Evolutionary conservation across 1,140 invertebrate genomes (phyloP).

Genomic region (Asobara japonica): DNA sequence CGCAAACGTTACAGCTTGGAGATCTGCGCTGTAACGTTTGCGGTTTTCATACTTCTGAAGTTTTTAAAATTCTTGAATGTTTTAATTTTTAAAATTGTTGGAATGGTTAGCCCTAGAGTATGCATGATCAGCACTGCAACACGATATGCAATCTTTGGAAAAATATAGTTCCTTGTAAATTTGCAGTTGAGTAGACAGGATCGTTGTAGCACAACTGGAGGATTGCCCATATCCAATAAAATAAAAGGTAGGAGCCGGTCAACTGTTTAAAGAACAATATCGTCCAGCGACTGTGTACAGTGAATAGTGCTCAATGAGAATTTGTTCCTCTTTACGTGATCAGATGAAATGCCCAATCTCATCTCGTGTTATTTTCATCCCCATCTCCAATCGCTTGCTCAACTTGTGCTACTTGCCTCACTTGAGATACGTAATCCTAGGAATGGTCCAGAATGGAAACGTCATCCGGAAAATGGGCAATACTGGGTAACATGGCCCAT

Average conservation of each 20-base stretch:
- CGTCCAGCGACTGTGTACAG: not conserved
- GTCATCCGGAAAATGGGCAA: not conserved
- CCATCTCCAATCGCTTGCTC: not conserved
- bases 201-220: slow-evolving; percentile 6
- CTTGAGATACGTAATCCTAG: not conserved
- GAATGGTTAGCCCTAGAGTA: too few species aligned
- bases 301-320: not conserved
- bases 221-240: not conserved
- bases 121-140: too few species aligned
- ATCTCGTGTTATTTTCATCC: slow-evolving; percentile 3
- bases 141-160: not conserved
- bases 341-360: slow-evolving; percentile 27
- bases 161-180: not conserved
- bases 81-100: not conserved
- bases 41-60: not conserved
- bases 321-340: not conserved
- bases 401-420: not conserved
- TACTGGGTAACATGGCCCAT: not conserved
- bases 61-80: not conserved
- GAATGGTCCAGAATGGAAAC: not conserved
- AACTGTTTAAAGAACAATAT: slow-evolving; percentile 16
- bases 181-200: too few species aligned
- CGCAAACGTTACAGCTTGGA: too few species aligned
- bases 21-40: not conserved
- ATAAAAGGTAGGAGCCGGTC: not conserved